Evolutionary conservation across 2,797 vertebrate species (phyloP), one percentile per base, ranked within the genome.

Genomic region (Leptodactylus fallax): DNA sequence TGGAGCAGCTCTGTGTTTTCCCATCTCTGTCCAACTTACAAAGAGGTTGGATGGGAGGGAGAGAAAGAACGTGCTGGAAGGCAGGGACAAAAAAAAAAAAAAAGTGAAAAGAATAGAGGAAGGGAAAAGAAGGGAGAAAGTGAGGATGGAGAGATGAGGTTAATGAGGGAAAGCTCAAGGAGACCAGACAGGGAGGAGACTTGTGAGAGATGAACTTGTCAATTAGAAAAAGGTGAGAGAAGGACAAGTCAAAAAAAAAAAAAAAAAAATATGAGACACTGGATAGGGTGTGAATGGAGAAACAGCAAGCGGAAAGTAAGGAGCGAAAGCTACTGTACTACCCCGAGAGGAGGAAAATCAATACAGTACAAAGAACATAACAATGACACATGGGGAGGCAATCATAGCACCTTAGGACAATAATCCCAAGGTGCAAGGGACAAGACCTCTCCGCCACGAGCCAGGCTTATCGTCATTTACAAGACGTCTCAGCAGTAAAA

Each of bases 121-220:
- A 16, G 12, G 83, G 94, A 63, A 16, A 12, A 82, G 95, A 92
- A 53, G 90, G 91, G 79, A 88, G 67, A 79, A 51, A 53, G 63
- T 27, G 69, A 16, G 83, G 79, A 86, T 83, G 72, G 63, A 80
- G 61, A 55, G 61, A 87, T 88, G 87, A 69, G 82, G 27, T 45
- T n/a, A 77, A 58, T 55, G 60, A 58, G 61, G 27, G 60, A 51
- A 67, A 65, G 14, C 49, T 69, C 81, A 93, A 79, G 79, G 77
- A 60, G 85, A 61, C 67, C 21, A 63, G 65, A 81, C 86, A 65
- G 69, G 79, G 67, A 65, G 69, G 79, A 77, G 86, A 83, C 86
- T 83, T 69, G 65, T 19, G 21, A 72, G 55, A 74, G 53, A 87
- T 77, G 47, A 82, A 65, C 69, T 56, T 76, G 69, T 82, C 86